Percentiles rank a stretch among this genome's conserved stretches.
Evolutionary conservation across 2,888 invertebrate species (phyloP).

Genomic region (Hirtodrosophila alboralis): DNA sequence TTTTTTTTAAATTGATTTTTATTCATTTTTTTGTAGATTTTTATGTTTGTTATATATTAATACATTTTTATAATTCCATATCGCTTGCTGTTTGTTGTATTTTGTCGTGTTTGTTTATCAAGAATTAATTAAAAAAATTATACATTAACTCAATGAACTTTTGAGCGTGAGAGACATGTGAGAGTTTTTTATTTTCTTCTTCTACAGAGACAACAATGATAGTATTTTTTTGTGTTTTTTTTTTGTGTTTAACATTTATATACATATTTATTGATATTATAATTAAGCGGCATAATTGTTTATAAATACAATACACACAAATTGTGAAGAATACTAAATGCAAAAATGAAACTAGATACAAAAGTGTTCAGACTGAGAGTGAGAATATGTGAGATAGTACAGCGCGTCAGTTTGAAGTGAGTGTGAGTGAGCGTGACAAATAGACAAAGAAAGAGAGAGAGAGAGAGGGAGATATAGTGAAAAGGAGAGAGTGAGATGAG

Average conservation of each 20-base stretch:
- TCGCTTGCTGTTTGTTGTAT: conserved; percentile 59
- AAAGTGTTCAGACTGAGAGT: conserved; percentile 76
- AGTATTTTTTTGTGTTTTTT: conserved; percentile 32
- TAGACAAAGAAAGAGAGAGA: conserved; percentile 18
- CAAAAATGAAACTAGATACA: conserved; percentile 80
- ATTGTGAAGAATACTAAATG: conserved; percentile 81
- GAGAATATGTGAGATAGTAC: conserved; percentile 38
- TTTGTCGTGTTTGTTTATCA: conserved; percentile 51
- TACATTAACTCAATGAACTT: conserved; percentile 60
- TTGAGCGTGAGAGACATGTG: conserved; percentile 81
- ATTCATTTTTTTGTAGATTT: conserved; percentile 64
- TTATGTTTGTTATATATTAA: conserved; percentile 46
- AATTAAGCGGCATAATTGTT: conserved; percentile 80
- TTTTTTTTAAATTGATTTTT: conserved; percentile 66
- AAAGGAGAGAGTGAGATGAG: conserved; percentile 17
- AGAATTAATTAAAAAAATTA: conserved; percentile 47
- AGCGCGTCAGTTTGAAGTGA: conserved; percentile 30
- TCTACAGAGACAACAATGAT: conserved; percentile 48
- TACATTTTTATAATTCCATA: conserved; percentile 72
- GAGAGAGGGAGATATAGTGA: conserved; percentile 25
- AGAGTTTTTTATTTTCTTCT: conserved; percentile 43
- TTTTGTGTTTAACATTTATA: conserved; percentile 56
- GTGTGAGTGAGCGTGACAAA: conserved; percentile 17
- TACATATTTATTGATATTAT: conserved; percentile 64
- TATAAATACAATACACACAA: conserved; percentile 80